Evolutionary conservation across 2,888 invertebrate species (phyloP), one percentile per base, ranked within the genome.

Genomic region (Cheiracanthium punctorium): DNA sequence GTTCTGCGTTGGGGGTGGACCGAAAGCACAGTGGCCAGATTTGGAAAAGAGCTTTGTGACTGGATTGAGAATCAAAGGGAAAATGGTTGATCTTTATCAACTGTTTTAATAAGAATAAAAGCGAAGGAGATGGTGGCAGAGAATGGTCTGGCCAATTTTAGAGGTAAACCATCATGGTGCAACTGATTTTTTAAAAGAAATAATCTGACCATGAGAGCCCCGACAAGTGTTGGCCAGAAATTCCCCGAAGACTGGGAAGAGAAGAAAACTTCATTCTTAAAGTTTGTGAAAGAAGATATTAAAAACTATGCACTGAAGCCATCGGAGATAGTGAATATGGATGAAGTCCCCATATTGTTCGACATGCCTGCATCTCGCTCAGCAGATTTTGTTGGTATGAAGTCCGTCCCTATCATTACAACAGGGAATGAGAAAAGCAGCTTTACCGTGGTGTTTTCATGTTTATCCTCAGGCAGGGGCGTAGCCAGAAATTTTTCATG

Each of bases 41-140:
- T 32, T 20, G 33, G 20, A 32, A 69, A 69, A 20, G 33, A 0
- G 17, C 20, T n/a, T 33, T 37, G 33, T 0, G 69, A 14, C 10
- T 69, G 32, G 32, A 33, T 29, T 32, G 10, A n/a, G 33, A 17
- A 28, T 20, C 69, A 29, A 33, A 30, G 8, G n/a, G n/a, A n/a
- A n/a, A n/a, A n/a, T n/a, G n/a, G n/a, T n/a, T n/a, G n/a, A 69
- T 69, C 69, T 17, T 30, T 69, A 69, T 29, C 69, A n/a, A 28
- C 29, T n/a, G 33, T 32, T 17, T 10, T 69, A 32, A 30, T 69
- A 17, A 1, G 30, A 14, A 30, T 69, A 33, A 30, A 69, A 69
- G 69, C 17, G 10, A n/a, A 69, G 10, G 30, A 69, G 33, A 30
- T 69, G 30, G 69, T 30, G n/a, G 10, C 30, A 33, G n/a, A 69